Evolutionary conservation across 1,140 invertebrate species (phyloP), one percentile per base, ranked within the genome.

Genomic region (Drosophila tristis): DNA sequence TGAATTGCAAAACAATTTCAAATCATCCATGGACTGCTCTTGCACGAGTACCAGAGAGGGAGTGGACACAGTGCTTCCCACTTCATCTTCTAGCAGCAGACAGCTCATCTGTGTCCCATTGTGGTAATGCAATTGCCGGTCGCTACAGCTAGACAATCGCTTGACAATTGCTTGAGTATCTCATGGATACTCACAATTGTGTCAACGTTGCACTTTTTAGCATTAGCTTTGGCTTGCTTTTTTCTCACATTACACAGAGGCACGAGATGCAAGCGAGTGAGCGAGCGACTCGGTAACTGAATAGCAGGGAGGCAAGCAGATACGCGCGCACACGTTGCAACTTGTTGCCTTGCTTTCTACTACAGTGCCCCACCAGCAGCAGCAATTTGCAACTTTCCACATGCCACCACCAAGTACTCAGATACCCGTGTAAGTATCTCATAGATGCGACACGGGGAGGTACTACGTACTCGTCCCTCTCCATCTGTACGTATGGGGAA

Each of bases 281-380:
- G 63, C 57, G 54, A 56, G 67, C 60, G 51, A 13, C 9, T 39
- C 23, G 35, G 35, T 39, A 39, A 39, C 35, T 39, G 35, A 39
- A 39, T 39, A 39, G 35, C 35, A 39, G 35, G 9, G 35, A 39
- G 35, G 35, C 35, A 39, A 5, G 4, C 11, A 39, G 35, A 39
- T 39, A 39, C 11, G 11, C 8, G 11, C 4, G 35, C 11, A 11
- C 35, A 39, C 35, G 11, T 5, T 39, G 35, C 35, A 39, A 72
- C 72, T 64, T 74, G 72, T 74, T 74, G 66, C 25, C 55, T 75
- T 66, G 60, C 73, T 75, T 75, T 75, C 73, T 72, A 75, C 45
- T 48, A 25, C 29, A 16, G 62, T 60, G 61, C 15, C 35, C 35
- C 35, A 29, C 6, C 35, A 13, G 11, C 35, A 39, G 11, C 35